phyloP scores from a whole-genome alignment of 2,888 invertebrate species.

The Diarsia brunnea region DNA sequence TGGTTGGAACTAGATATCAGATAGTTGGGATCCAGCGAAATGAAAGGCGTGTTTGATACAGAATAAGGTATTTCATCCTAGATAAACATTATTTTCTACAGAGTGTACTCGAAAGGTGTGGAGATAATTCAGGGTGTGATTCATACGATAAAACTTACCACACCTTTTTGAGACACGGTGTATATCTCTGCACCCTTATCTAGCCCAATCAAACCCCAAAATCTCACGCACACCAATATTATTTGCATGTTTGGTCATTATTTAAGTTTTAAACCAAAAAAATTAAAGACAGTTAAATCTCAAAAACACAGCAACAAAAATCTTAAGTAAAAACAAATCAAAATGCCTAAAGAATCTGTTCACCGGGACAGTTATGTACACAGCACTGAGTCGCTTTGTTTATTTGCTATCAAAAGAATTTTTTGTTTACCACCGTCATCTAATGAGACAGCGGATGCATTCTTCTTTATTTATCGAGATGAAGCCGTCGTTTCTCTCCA shows the following conservation, averaged over 20 bases:
- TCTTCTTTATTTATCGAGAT: slow-evolving; percentile 73
- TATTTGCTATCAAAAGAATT: slow-evolving; percentile 76
- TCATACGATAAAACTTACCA: neutral
- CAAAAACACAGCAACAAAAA: neutral
- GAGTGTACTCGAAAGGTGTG: neutral
- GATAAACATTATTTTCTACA: neutral
- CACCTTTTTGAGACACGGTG: neutral
- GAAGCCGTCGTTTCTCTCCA: slow-evolving; percentile 62
- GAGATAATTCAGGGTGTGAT: neutral
- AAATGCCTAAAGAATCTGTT: slow-evolving; percentile 50
- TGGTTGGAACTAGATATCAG: neutral
- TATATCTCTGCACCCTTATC: neutral
- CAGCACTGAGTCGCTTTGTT: slow-evolving; percentile 69
- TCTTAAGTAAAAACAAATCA: neutral
- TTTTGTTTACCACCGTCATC: slow-evolving; percentile 76
- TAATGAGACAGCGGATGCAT: slow-evolving; percentile 67
- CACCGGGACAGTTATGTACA: slow-evolving; percentile 40
- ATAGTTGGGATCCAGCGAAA: neutral
- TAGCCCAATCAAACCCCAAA: neutral
- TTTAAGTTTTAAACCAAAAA: neutral
- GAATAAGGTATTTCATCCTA: neutral
- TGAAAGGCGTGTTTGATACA: neutral
- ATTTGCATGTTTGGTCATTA: neutral
- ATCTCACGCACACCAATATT: neutral
- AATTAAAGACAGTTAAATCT: neutral